Evolutionary conservation across 2,113 vertebrate genomes (phyloP).

Genomic region (Hemicordylus capensis): DNA sequence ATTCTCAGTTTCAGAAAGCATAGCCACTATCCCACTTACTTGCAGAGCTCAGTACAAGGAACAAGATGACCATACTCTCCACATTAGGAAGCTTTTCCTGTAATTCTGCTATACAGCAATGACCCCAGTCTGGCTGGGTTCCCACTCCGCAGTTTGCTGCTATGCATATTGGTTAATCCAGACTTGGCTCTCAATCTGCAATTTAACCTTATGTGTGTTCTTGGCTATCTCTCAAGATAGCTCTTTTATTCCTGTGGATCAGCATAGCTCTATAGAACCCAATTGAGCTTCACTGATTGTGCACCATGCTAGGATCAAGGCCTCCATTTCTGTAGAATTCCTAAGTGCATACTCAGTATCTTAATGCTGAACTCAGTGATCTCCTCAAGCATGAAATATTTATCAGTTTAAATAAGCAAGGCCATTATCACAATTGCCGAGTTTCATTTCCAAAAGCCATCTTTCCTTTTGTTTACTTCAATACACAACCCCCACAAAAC

Average conservation of each 20-base stretch:
- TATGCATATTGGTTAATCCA: neutral
- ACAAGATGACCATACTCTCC: neutral
- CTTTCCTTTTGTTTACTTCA: neutral
- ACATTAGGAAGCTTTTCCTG: neutral
- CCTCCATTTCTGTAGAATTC: neutral
- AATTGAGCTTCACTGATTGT: neutral
- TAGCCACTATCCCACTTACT: too few species aligned
- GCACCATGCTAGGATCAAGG: neutral
- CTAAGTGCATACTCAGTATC: neutral
- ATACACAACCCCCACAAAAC: neutral
- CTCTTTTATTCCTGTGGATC: neutral
- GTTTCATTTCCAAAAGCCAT: neutral
- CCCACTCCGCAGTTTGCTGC: neutral
- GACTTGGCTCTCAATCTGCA: neutral
- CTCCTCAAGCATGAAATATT: neutral
- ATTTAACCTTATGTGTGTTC: neutral
- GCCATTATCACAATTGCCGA: neutral
- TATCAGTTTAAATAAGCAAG: slow-evolving; percentile 6
- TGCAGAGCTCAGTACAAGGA: neutral
- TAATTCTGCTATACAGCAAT: neutral
- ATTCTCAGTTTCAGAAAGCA: neutral
- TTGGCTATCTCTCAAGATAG: neutral
- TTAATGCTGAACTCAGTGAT: neutral
- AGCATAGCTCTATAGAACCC: slow-evolving; percentile 5
- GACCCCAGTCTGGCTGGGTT: neutral